Evolutionary conservation across 1,140 invertebrate species (phyloP).

Genomic region (Zeugodacus cucurbitae): DNA sequence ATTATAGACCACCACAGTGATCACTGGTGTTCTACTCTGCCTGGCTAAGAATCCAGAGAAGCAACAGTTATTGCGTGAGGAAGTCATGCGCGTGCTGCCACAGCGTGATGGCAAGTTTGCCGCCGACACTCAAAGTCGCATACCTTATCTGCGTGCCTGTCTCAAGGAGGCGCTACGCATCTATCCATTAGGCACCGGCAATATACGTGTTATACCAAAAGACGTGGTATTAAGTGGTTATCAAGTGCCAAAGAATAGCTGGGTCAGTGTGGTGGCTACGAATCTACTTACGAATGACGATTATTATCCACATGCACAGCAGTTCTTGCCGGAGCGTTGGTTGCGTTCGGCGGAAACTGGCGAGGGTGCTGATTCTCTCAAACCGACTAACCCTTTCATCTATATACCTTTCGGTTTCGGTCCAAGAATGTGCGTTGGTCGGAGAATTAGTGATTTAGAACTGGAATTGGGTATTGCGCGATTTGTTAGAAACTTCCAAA

Average conservation of each 20-base stretch:
- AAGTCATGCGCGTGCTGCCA: constrained; percentile 69
- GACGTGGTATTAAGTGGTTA: constrained; percentile 71
- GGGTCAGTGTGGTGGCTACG: constrained; percentile 66
- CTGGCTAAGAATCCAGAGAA: constrained; percentile 75
- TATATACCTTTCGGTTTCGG: constrained; percentile 73
- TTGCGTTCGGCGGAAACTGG: not conserved
- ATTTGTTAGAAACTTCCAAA: constrained; percentile 70
- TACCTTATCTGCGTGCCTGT: constrained; percentile 74
- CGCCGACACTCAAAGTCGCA: constrained; percentile 68
- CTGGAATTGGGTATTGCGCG: constrained; percentile 73
- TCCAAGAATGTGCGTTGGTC: constrained; percentile 69
- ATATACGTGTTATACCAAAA: constrained; percentile 66
- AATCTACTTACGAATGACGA: constrained; percentile 63
- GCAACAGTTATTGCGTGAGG: constrained; percentile 75
- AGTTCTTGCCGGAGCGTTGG: constrained; percentile 19
- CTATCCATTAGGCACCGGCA: constrained; percentile 68
- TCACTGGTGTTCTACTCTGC: constrained; percentile 45
- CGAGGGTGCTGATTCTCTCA: constrained; percentile 27
- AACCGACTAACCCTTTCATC: constrained; percentile 67
- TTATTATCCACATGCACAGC: constrained; percentile 67
- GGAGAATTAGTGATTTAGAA: constrained; percentile 78
- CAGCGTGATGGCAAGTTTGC: constrained; percentile 68
- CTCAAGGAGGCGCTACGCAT: constrained; percentile 73
- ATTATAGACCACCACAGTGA: constrained; percentile 50
- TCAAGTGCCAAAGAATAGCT: constrained; percentile 72